Evolutionary conservation across 2,888 invertebrate genomes (phyloP).

Genomic region (Melanophora roralis): DNA sequence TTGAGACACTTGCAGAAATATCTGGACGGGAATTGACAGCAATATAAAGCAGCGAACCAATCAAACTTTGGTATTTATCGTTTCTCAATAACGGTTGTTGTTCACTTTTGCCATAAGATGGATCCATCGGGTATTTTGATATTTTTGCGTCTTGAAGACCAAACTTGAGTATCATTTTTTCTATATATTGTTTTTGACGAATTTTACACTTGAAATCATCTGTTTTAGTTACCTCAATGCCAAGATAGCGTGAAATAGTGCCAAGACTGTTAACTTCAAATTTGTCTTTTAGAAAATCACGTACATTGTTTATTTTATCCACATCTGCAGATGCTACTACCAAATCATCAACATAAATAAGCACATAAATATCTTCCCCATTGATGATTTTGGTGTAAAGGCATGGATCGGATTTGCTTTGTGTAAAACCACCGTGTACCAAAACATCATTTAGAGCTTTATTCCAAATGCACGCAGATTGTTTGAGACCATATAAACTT

Average conservation of each 20-base stretch:
- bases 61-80: conserved; percentile 26
- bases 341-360: conserved; percentile 55
- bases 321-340: conserved; percentile 3
- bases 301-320: not conserved
- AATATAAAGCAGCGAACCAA: conserved; percentile 18
- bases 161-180: conserved; percentile 5
- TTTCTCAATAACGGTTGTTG: not conserved
- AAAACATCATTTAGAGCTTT: not conserved
- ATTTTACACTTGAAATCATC: not conserved
- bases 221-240: not conserved
- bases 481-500: not conserved
- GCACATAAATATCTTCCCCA: conserved; percentile 14
- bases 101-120: not conserved
- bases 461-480: conserved; percentile 3
- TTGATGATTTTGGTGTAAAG: conserved; percentile 2
- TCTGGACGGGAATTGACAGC: conserved; percentile 10
- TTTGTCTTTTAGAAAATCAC: not conserved
- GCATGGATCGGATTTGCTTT: not conserved
- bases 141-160: not conserved
- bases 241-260: not conserved
- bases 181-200: conserved; percentile 10
- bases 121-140: conserved; percentile 15
- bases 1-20: conserved; percentile 7
- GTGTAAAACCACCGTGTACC: not conserved
- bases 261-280: conserved; percentile 15